phyloP scores from a whole-genome alignment of 2,113 vertebrate species.

The Chionodraco myersi region DNA sequence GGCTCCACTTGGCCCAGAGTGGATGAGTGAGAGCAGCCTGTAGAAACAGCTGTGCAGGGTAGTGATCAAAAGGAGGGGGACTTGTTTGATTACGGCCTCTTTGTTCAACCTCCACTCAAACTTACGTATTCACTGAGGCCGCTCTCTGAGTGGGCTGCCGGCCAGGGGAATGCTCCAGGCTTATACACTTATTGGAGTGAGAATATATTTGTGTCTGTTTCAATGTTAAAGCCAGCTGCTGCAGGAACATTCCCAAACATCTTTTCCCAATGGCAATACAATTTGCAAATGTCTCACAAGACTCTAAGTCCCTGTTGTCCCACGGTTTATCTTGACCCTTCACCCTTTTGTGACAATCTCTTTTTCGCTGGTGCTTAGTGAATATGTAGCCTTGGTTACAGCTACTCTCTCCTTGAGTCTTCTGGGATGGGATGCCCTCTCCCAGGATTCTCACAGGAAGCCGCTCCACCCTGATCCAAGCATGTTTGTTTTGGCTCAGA shows the following conservation, averaged over 20 bases:
- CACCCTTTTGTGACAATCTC: conserved; percentile 22
- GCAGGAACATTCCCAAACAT: background rate
- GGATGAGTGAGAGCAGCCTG: conserved; percentile 52
- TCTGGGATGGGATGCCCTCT: conserved; percentile 61
- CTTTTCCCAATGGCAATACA: background rate
- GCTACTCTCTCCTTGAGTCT: conserved; percentile 41
- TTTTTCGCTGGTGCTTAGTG: conserved; percentile 34
- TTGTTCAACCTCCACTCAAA: conserved; percentile 70
- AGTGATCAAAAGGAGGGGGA: conserved; percentile 69
- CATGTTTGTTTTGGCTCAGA: conserved; percentile 73
- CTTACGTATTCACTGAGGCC: conserved; percentile 53
- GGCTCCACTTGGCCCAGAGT: conserved; percentile 66
- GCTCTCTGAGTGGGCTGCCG: conserved; percentile 41
- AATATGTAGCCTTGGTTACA: conserved; percentile 56
- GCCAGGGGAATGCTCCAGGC: conserved; percentile 31
- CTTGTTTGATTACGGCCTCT: conserved; percentile 69
- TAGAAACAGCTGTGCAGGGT: conserved; percentile 77
- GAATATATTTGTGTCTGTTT: background rate
- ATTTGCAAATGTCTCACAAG: conserved; percentile 25
- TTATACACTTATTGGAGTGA: background rate
- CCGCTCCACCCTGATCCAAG: conserved; percentile 71
- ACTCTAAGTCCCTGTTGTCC: background rate
- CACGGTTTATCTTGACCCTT: conserved; percentile 48
- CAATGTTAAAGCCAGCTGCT: conserved; percentile 8
- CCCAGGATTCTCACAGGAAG: conserved; percentile 75